phyloP scores from a whole-genome alignment of 2,797 vertebrate species.

The Danio choprae region DNA sequence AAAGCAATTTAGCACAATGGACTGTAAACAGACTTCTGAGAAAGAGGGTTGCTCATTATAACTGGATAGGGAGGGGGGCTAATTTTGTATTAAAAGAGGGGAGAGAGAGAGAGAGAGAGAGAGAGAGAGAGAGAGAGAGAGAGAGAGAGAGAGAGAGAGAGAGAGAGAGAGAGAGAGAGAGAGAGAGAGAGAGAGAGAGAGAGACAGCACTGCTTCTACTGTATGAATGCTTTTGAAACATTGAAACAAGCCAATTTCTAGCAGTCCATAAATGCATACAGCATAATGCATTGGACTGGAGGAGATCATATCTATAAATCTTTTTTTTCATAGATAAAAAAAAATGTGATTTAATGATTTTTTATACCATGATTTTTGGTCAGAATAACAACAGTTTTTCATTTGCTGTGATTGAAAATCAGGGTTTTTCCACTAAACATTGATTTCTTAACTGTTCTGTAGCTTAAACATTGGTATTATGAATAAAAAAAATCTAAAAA shows the following conservation, averaged over 20 bases:
- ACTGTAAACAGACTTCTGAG: conserved; percentile 32
- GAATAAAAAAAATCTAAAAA: no score
- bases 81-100: not conserved
- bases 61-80: conserved; percentile 1
- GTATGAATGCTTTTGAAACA: not conserved
- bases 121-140: conserved; percentile 23
- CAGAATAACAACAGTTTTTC: no score
- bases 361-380: no score
- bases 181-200: conserved; percentile 22
- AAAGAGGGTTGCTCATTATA: conserved; percentile 28
- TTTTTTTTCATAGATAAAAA: not conserved
- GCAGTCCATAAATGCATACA: not conserved
- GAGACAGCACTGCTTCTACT: not conserved
- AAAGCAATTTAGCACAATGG: conserved; percentile 24
- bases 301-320: not conserved
- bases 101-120: conserved; percentile 21
- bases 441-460: no score
- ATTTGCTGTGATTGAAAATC: no score
- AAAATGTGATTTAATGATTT: not conserved
- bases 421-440: no score
- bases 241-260: conserved; percentile 19
- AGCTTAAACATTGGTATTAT: no score
- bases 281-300: not conserved
- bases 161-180: conserved; percentile 18
- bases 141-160: not conserved